A percentile compares a stretch with the other conserved stretches of the same genome.
Conservation (phyloP, 2,888 invertebrate genomes). For the Craniophora ligustri region DNA sequence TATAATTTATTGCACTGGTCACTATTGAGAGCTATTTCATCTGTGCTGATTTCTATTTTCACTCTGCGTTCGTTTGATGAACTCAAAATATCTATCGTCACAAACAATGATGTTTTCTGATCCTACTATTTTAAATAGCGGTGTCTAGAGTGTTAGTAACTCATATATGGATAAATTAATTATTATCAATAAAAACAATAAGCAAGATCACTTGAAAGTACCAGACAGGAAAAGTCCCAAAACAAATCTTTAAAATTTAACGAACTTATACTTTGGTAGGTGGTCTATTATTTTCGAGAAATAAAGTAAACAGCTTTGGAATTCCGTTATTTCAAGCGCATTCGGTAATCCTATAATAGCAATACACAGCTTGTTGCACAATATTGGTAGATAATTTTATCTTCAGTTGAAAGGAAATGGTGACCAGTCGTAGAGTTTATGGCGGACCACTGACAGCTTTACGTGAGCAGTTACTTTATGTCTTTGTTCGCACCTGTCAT, state of each 20-base stretch:
- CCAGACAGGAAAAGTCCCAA: too few species aligned
- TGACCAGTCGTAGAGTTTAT: constrained; percentile 31
- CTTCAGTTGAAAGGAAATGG: constrained; percentile 36
- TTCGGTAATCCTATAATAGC: constrained; percentile 11
- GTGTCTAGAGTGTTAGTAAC: too few species aligned
- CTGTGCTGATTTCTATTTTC: constrained; percentile 45
- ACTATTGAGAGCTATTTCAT: constrained; percentile 12
- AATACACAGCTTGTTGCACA: constrained; percentile 31
- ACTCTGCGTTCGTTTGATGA: constrained; percentile 1
- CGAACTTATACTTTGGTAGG: too few species aligned
- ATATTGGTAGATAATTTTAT: constrained; percentile 40
- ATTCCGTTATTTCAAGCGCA: not conserved
- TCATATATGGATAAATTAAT: too few species aligned
- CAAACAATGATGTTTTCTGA: too few species aligned
- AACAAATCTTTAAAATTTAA: too few species aligned
- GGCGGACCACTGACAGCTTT: constrained; percentile 31
- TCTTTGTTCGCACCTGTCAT: constrained; percentile 13
- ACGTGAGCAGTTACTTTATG: constrained; percentile 37
- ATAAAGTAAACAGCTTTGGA: not conserved
- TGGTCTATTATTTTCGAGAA: too few species aligned
- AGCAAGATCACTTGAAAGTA: too few species aligned
- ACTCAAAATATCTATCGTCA: too few species aligned
- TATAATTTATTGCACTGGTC: constrained; percentile 35
- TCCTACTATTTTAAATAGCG: too few species aligned
- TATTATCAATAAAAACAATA: too few species aligned